Base-by-base conservation (phyloP, 2,797 vertebrate species). In the Denticeps clupeoides region DNA sequence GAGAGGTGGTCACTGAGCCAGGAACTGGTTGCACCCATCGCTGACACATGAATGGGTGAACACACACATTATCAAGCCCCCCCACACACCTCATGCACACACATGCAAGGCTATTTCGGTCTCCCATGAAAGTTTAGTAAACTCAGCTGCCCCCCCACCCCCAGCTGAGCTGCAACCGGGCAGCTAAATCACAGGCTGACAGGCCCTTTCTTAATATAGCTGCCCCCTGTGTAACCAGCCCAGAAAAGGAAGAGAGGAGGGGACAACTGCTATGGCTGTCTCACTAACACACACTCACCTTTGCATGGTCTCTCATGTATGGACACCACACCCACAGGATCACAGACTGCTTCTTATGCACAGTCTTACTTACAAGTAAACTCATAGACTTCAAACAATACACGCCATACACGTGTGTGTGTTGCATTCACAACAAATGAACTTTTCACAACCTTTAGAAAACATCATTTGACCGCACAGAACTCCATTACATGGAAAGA, bases 141-240 rank as follows among this genome's bases (percentile, higher is more conserved):
- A 79, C 75, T 76, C 75, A 75, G 58, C 64, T 41, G 18, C 22
- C 12, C 16, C 32, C 16, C 32, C 35, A 58, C 54, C 31, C 59
- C 56, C 62, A 42, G 45, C 44, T n/a, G n/a, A 21, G 49, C 24
- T 53, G 59, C 60, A 65, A 55, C 54, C 46, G 7, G 60, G 58
- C 67, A 70, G 53, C 72, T 74, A 69, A 73, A 80, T 77, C 75
- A 73, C 69, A 58, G 67, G 51, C 72, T 82, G 78, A 82, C 80
- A 75, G 73, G 69, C 60, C 67, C 72, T 78, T 81, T 83, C 77
- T 72, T 78, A 80, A 82, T 74, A 75, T 81, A 82, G 76, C 68
- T 72, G 63, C 72, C 71, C 73, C 68, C 65, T 53, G 64, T 78
- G 73, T 73, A 75, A 76, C 74, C 74, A 74, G 72, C 61, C 81